A percentile compares a stretch with the other conserved stretches of the same genome.
Evolutionary conservation across 2,888 invertebrate species (phyloP).

Genomic region (Mesochorus sp.): DNA sequence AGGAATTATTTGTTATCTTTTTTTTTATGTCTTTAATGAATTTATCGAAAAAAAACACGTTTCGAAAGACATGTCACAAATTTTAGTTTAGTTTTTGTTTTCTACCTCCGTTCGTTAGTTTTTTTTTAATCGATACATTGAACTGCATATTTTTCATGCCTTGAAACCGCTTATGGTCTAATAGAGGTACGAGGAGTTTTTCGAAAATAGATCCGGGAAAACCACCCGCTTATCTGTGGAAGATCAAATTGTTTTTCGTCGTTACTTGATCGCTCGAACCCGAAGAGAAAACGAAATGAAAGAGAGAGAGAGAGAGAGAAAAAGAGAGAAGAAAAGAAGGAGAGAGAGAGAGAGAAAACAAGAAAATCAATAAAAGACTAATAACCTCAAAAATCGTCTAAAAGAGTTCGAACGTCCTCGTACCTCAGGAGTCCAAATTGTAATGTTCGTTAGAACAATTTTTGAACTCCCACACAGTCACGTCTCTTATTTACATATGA

Average conservation of each 20-base stretch:
- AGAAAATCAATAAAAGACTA: conserved; percentile 20
- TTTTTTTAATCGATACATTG: conserved; percentile 38
- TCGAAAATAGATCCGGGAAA: neutral
- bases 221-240: conserved; percentile 15
- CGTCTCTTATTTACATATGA: conserved; percentile 57
- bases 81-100: neutral
- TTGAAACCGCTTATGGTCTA: conserved; percentile 49
- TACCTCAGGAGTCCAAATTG: conserved; percentile 33
- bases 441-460: conserved; percentile 2
- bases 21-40: conserved; percentile 20
- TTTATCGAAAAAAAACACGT: conserved; percentile 29
- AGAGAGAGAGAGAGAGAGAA: neutral
- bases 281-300: neutral
- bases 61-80: conserved; percentile 32
- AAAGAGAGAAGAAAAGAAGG: neutral
- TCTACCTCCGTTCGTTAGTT: conserved; percentile 1
- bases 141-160: conserved; percentile 32
- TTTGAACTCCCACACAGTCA: conserved; percentile 48
- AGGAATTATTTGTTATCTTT: neutral
- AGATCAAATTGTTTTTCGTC: conserved; percentile 1
- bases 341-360: too few species aligned
- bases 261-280: conserved; percentile 12
- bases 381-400: too few species aligned
- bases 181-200: conserved; percentile 49
- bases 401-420: conserved; percentile 33